phyloP scores from a whole-genome alignment of 2,113 vertebrate genomes.

The Grus americana region DNA sequence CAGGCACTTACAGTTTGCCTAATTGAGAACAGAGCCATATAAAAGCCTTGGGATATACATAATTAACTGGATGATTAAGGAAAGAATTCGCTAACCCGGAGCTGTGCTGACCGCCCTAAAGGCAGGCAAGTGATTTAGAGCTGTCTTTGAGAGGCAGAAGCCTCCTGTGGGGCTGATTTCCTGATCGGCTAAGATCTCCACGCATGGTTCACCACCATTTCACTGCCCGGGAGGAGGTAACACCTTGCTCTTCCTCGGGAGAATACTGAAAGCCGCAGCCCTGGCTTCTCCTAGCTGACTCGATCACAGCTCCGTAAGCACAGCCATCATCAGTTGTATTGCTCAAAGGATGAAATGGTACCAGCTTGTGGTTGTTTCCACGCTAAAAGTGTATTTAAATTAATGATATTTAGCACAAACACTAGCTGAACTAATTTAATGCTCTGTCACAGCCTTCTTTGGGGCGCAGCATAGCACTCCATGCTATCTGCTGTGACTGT shows the following conservation, averaged over 20 bases:
- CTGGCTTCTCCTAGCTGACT: not conserved
- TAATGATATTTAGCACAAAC: not conserved
- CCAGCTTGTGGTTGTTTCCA: not conserved
- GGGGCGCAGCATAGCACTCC: not conserved
- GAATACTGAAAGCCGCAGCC: not conserved
- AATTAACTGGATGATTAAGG: not conserved
- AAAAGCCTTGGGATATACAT: not conserved
- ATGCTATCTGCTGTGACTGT: not conserved
- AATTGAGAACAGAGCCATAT: not conserved
- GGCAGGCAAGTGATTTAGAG: not conserved
- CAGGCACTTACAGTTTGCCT: not conserved
- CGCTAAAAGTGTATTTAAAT: not conserved
- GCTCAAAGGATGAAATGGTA: not conserved
- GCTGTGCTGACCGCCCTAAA: not conserved
- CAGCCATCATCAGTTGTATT: not conserved
- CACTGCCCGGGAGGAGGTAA: not conserved
- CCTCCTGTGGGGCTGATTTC: not conserved
- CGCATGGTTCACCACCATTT: accelerated
- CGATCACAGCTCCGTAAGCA: not conserved
- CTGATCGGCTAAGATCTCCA: not conserved
- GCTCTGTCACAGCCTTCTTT: not conserved
- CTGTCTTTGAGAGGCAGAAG: not conserved
- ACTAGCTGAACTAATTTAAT: not conserved
- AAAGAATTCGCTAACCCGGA: not conserved
- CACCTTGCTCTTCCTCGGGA: not conserved